Conservation (phyloP, 2,888 invertebrate species). For the Dryocosmus kuriphilus region DNA sequence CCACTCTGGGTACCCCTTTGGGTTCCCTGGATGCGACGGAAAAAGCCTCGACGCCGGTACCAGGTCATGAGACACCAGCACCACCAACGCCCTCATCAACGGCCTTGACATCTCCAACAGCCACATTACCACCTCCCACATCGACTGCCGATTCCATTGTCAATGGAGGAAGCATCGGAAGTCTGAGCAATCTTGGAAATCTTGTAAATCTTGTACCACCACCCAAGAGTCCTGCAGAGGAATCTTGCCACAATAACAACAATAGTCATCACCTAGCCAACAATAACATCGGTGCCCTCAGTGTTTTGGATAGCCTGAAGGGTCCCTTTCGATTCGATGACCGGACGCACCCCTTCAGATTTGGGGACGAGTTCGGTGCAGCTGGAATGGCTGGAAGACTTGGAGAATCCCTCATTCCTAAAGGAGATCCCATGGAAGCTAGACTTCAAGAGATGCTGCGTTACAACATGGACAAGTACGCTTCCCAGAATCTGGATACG, state of each 20-base stretch:
- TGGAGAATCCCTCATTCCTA: constrained; percentile 94
- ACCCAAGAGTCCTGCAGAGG: constrained; percentile 80
- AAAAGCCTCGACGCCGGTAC: constrained; percentile 78
- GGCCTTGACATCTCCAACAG: constrained; percentile 73
- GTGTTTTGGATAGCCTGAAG: constrained; percentile 80
- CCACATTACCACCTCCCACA: constrained; percentile 68
- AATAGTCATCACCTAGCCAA: constrained; percentile 78
- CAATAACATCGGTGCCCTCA: constrained; percentile 75
- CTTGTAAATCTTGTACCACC: constrained; percentile 79
- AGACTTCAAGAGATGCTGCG: constrained; percentile 94
- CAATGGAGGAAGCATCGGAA: constrained; percentile 53
- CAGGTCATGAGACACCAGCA: constrained; percentile 79
- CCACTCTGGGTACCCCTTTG: constrained; percentile 61
- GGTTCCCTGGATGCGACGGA: constrained; percentile 67
- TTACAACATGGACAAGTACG: constrained; percentile 97
- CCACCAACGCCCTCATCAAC: constrained; percentile 76
- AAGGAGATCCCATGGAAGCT: constrained; percentile 96
- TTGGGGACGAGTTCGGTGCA: constrained; percentile 90
- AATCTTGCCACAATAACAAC: constrained; percentile 74
- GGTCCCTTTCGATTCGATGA: constrained; percentile 90
- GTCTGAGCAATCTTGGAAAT: constrained; percentile 42
- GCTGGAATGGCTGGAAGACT: constrained; percentile 90
- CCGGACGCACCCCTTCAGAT: constrained; percentile 88
- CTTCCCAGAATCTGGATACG: constrained; percentile 96
- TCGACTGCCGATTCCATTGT: constrained; percentile 69